Evolutionary conservation across 2,888 invertebrate genomes (phyloP), one percentile per base, ranked within the genome.

Genomic region (Abscondita cerata): DNA sequence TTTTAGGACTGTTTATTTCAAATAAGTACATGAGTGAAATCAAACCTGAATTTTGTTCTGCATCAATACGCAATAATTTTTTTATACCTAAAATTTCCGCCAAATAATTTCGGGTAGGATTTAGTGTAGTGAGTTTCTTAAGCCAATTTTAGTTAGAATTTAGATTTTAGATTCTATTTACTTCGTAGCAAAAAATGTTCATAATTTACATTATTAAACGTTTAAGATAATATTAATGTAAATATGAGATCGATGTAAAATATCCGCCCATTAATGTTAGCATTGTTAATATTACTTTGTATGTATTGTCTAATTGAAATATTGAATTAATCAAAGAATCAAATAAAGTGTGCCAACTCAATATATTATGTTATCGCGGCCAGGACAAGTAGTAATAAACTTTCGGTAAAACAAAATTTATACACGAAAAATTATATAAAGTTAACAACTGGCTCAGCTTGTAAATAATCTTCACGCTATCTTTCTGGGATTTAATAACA

Each of bases 231-330:
- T 34, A 52, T 33, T 52, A 52, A 16, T 62, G 62, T 62, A 62
- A 52, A 62, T 62, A 61, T 55, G 52, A 59, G 55, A 62, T 65
- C 65, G 64, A 64, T 68, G 71, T 71, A 70, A 71, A 68, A 62
- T 71, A 71, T 71, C 71, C 71, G 71, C 71, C 71, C 71, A 71
- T 70, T 71, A 71, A 69, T 62, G 38, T 65, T 64, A 70, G 66
- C 67, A 60, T 56, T 51, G 48, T 48, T 51, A 44, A 33, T 25
- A 57, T 31, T 57, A 13, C 16, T 56, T 40, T 5, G 9, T n/a
- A 16, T 18, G 33, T 3, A 41, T 40, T 25, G 1, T 16, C 12
- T 48, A 19, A 20, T 36, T 13, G 9, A 8, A n/a, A 18, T 56
- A 31, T 12, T 48, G 46, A 18, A 19, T 40, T 40, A 57, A 36